phyloP scores from a whole-genome alignment of 2,113 vertebrate species.

The Helogale parvula region DNA sequence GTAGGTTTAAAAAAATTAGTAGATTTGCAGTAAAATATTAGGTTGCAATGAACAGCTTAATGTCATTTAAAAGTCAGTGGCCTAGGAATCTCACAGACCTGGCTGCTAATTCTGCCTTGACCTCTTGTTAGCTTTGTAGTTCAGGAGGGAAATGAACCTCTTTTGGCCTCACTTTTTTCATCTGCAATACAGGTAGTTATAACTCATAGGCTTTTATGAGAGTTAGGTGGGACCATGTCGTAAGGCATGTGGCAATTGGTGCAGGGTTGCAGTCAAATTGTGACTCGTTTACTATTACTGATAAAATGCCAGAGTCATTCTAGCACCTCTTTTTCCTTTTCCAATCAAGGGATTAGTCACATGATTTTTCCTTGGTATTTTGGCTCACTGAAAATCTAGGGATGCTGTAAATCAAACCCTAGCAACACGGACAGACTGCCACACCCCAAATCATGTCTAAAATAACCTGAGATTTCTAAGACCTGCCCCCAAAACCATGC shows the following conservation, averaged over 20 bases:
- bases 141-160: not conserved
- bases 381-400: not conserved
- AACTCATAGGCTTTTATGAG: not conserved
- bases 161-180: not conserved
- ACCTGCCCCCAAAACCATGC: not conserved
- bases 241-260: not conserved
- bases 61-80: not conserved
- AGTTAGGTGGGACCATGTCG: not conserved
- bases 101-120: not conserved
- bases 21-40: conserved; percentile 11
- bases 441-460: not conserved
- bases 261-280: not conserved
- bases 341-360: not conserved
- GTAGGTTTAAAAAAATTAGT: not conserved
- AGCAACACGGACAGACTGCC: not conserved
- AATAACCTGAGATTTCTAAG: not conserved
- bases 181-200: not conserved
- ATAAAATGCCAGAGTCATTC: not conserved
- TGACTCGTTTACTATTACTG: not conserved
- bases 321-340: not conserved
- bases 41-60: not conserved
- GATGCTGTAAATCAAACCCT: not conserved
- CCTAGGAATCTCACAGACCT: not conserved
- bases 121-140: not conserved
- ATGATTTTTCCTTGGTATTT: not conserved